Evolutionary conservation across 2,113 vertebrate species (phyloP).

Genomic region (Brachyistius frenatus): DNA sequence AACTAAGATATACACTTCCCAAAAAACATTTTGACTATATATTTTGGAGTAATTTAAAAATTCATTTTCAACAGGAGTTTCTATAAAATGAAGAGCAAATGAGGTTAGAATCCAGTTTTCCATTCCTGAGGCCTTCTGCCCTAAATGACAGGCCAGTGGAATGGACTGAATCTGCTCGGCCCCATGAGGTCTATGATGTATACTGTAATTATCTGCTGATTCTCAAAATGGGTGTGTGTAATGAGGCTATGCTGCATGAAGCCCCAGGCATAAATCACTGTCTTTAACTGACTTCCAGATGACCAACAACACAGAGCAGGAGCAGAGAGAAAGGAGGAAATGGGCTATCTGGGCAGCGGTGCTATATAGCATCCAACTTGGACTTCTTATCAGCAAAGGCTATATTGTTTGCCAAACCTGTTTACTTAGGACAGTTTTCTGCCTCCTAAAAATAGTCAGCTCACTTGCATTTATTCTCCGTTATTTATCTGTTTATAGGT

Average conservation of each 20-base stretch:
- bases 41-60: slow-evolving; percentile 26
- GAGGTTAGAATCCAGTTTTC: slow-evolving; percentile 54
- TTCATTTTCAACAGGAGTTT: slow-evolving; percentile 33
- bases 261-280: slow-evolving; percentile 85
- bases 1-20: slow-evolving; percentile 24
- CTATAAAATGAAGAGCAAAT: slow-evolving; percentile 45
- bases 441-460: slow-evolving; percentile 56
- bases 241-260: slow-evolving; percentile 84
- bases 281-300: slow-evolving; percentile 83
- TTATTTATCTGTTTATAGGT: slow-evolving; percentile 49
- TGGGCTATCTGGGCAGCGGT: slow-evolving; percentile 64
- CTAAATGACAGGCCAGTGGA: slow-evolving; percentile 72
- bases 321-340: slow-evolving; percentile 55
- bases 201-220: slow-evolving; percentile 89
- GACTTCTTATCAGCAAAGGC: slow-evolving; percentile 72
- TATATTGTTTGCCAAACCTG: slow-evolving; percentile 67
- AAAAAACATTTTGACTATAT: slow-evolving; percentile 36
- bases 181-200: slow-evolving; percentile 84
- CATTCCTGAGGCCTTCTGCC: slow-evolving; percentile 56
- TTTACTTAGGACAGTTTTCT: slow-evolving; percentile 53
- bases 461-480: slow-evolving; percentile 41
- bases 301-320: slow-evolving; percentile 74
- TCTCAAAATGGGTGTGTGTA: slow-evolving; percentile 86
- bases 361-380: slow-evolving; percentile 48
- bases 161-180: slow-evolving; percentile 74